Conservation (phyloP, 2,888 invertebrate genomes). For the Boloria euphrosyne region DNA sequence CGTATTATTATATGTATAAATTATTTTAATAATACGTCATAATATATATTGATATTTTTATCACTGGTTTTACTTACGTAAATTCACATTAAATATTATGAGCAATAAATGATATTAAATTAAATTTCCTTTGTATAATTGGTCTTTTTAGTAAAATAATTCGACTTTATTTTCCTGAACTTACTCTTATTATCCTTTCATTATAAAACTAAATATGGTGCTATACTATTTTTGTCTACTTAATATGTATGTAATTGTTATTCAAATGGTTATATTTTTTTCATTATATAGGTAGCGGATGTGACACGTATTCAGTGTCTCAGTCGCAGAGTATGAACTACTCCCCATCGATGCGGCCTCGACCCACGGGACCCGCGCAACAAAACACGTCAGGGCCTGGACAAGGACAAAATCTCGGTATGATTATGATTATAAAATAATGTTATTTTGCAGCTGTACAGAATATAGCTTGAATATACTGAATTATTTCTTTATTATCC, state of each 20-base stretch:
- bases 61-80: slow-evolving; percentile 11
- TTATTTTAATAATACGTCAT: too few relatives aligned
- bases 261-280: slow-evolving; percentile 23
- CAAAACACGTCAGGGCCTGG: slow-evolving; percentile 46
- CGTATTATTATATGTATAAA: neutral
- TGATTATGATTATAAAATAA: neutral
- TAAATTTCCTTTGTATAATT: too few relatives aligned
- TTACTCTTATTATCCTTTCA: too few relatives aligned
- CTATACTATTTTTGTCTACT: neutral
- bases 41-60: slow-evolving; percentile 5
- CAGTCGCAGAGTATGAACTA: slow-evolving; percentile 94
- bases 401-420: slow-evolving; percentile 45
- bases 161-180: too few relatives aligned
- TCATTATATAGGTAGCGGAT: slow-evolving; percentile 64
- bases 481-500: too few relatives aligned
- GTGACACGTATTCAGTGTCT: slow-evolving; percentile 87
- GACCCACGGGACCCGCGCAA: slow-evolving; percentile 54
- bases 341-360: slow-evolving; percentile 87
- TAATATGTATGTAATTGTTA: too few relatives aligned
- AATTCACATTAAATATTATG: neutral
- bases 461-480: too few relatives aligned
- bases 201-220: too few relatives aligned
- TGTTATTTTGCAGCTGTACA: too few relatives aligned
- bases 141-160: too few relatives aligned
- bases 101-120: neutral